phyloP scores from a whole-genome alignment of 2,113 vertebrate species.

The Gallinago jamesoni region DNA sequence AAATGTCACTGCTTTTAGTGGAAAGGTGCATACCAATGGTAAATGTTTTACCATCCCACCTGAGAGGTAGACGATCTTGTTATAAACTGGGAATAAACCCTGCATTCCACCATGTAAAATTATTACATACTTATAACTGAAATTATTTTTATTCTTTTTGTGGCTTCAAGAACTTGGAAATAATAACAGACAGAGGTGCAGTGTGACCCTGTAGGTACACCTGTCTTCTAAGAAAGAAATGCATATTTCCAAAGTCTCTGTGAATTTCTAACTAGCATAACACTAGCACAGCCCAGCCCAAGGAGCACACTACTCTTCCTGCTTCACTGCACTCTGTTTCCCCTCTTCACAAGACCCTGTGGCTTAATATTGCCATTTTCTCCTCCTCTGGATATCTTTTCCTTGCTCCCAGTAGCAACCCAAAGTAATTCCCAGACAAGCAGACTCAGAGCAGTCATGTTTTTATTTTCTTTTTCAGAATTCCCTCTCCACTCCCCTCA shows the following conservation, averaged over 20 bases:
- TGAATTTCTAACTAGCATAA: slow-evolving; percentile 24
- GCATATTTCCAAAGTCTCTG: slow-evolving; percentile 34
- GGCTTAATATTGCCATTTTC: slow-evolving; percentile 17
- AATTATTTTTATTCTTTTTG: neutral
- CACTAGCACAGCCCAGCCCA: neutral
- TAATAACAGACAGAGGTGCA: slow-evolving; percentile 1
- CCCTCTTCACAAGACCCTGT: neutral
- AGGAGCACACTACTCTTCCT: neutral
- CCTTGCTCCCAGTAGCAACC: neutral
- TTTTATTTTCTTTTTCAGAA: neutral
- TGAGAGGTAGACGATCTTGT: neutral
- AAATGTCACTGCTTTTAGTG: neutral
- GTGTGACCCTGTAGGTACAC: slow-evolving; percentile 24
- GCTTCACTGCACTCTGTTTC: neutral
- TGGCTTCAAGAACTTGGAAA: slow-evolving; percentile 49
- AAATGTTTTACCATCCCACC: neutral
- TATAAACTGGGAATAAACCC: neutral
- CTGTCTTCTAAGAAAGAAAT: slow-evolving; percentile 40
- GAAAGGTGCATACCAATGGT: neutral
- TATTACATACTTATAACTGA: slow-evolving; percentile 34
- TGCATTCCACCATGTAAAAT: slow-evolving; percentile 5
- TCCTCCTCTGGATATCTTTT: neutral
- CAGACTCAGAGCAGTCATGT: neutral
- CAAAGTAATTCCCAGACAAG: slow-evolving; percentile 18
- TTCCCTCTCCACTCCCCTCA: neutral